A percentile compares a stretch with the other conserved stretches of the same genome.
Conservation (phyloP, 2,113 vertebrate species). For the Asarcornis scutulata region DNA sequence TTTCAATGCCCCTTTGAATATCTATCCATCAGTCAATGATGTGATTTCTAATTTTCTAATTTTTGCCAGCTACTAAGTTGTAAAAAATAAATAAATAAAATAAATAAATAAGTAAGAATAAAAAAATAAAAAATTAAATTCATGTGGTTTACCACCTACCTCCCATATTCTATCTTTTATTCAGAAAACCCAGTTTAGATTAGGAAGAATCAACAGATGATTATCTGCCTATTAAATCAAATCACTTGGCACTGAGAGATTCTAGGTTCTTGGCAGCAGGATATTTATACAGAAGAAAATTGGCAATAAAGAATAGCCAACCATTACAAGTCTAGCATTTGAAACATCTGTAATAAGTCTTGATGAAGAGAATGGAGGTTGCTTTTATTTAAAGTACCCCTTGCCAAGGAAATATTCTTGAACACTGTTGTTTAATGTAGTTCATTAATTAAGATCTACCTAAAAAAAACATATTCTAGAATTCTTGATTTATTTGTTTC, state of each 20-base stretch:
- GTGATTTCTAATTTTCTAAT: neutral
- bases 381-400: constrained; percentile 6
- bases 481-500: constrained; percentile 44
- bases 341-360: constrained; percentile 47
- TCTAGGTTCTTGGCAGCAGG: constrained; percentile 23
- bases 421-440: neutral
- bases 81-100: neutral
- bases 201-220: constrained; percentile 36
- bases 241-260: neutral
- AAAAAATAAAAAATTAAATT: neutral
- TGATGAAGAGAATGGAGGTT: neutral
- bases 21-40: neutral
- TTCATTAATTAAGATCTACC: constrained; percentile 25
- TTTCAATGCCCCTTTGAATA: constrained; percentile 27
- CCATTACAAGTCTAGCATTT: constrained; percentile 7
- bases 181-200: constrained; percentile 33
- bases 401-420: neutral
- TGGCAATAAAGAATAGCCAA: constrained; percentile 37
- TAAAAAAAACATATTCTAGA: neutral
- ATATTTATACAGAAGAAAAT: constrained; percentile 49
- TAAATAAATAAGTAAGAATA: neutral
- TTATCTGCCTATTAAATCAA: constrained; percentile 64
- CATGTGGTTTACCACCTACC: neutral
- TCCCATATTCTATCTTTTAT: constrained; percentile 16
- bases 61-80: neutral